Evolutionary conservation across 2,888 invertebrate species (phyloP), one percentile per base, ranked within the genome.

Genomic region (Macropis europaea): DNA sequence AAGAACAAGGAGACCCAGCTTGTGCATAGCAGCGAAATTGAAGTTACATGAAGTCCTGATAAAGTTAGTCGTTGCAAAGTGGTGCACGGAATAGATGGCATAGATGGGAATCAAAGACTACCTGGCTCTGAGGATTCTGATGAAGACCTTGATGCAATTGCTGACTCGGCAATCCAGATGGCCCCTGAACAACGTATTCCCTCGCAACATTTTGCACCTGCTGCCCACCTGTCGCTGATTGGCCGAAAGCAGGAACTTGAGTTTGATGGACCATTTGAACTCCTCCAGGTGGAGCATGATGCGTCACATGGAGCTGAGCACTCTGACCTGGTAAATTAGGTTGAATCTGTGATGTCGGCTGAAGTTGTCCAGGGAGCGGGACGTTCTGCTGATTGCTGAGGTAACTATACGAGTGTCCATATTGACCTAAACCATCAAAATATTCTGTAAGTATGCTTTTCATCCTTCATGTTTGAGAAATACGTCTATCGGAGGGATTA

Each of bases 251-350:
- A 36, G 87, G 73, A 52, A 89, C 82, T 68, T 89, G 89, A 11
- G 89, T 89, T 66, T 89, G 88, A 83, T 89, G 89, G 62, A 88
- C 88, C 63, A 88, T 89, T 72, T 89, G 89, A 42, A 89, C 88
- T 30, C 86, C 88, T 45, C 82, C 88, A 26, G 87, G 86, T 34
- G 89, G 89, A 15, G 88, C 82, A 38, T 88, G 86, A 73, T 89
- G 89, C 50, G 87, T 87, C 54, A 89, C 89, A 69, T 89, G 89
- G 36, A 89, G 85, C 53, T 89, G 89, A 40, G 89, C 88, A 74
- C 87, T 86, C 77, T 88, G 89, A 15, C 88, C 88, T 3, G 89
- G 87, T 40, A 89, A 81, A 76, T 84, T 87, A 11, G 88, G 88
- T 60, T 88, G 89, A 38, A 86, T 73, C 56, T 84, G 85, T 15